phyloP scores from a whole-genome alignment of 2,113 vertebrate genomes.

The Sebastes fasciatus region DNA sequence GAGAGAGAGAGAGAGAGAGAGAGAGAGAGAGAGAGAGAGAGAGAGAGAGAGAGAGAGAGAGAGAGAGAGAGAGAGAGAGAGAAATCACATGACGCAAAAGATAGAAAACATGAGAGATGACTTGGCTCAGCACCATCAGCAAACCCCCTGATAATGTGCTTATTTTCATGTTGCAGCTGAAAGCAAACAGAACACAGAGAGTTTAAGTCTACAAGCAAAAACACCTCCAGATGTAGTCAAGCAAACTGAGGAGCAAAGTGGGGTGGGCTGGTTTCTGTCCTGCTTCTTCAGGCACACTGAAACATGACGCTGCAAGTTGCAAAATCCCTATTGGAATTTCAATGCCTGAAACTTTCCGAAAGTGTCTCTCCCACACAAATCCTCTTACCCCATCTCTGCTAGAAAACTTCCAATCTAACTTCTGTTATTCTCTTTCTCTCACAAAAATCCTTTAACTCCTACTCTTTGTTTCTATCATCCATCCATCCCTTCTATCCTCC shows the following conservation, averaged over 20 bases:
- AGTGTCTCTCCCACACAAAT: slow-evolving; percentile 42
- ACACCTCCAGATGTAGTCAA: slow-evolving; percentile 30
- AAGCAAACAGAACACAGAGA: neutral
- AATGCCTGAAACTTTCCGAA: slow-evolving; percentile 53
- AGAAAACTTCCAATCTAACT: slow-evolving; percentile 40
- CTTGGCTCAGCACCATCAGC: slow-evolving; percentile 43
- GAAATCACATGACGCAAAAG: slow-evolving; percentile 21
- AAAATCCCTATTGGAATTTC: slow-evolving; percentile 53
- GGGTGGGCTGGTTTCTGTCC: slow-evolving; percentile 36
- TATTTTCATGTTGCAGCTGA: slow-evolving; percentile 32
- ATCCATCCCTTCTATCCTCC: neutral
- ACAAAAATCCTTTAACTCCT: neutral
- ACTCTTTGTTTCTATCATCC: neutral
- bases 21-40: neutral
- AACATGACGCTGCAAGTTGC: slow-evolving; percentile 25
- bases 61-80: neutral
- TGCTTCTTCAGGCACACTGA: slow-evolving; percentile 41
- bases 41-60: neutral
- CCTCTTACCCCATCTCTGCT: slow-evolving; percentile 15
- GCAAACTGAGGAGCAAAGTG: slow-evolving; percentile 16
- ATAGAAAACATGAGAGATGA: neutral
- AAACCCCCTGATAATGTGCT: slow-evolving; percentile 36
- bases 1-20: neutral
- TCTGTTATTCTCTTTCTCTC: neutral
- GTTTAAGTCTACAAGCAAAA: neutral